A percentile compares a stretch with the other conserved stretches of the same genome.
These are phyloP conservation scores for Apantesis nais DNA, from an alignment of 2,888 invertebrate genomes.

Conservation along the genomic window DNA sequence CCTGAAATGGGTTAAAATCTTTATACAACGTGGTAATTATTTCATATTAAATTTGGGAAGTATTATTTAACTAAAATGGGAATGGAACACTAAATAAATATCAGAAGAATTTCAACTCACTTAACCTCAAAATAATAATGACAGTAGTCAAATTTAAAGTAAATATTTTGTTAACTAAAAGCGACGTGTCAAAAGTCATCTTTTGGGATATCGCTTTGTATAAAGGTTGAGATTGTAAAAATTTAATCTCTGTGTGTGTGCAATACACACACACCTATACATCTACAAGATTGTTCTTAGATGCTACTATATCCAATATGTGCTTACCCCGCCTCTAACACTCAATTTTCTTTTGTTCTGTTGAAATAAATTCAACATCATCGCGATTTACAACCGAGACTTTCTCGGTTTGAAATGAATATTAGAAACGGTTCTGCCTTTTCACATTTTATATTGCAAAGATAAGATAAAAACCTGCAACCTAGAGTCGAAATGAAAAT, in stretches of 20 bases:
- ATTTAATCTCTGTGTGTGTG: neutral
- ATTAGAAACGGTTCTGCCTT: slow-evolving; percentile 31
- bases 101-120: too few relatives aligned
- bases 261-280: neutral
- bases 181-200: neutral
- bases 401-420: slow-evolving; percentile 38
- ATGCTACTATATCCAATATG: slow-evolving; percentile 43
- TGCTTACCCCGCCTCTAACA: slow-evolving; percentile 40
- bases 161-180: neutral
- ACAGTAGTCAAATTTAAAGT: neutral
- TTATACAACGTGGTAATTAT: too few relatives aligned
- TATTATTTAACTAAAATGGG: too few relatives aligned
- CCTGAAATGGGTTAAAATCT: too few relatives aligned
- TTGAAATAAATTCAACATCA: slow-evolving; percentile 40
- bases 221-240: neutral
- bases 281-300: neutral
- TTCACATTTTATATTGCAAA: slow-evolving; percentile 35
- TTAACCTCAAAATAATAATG: neutral
- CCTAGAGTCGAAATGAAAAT: slow-evolving; percentile 30
- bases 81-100: too few relatives aligned
- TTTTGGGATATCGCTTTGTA: neutral
- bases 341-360: slow-evolving; percentile 43
- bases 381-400: slow-evolving; percentile 26
- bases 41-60: too few relatives aligned
- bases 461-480: slow-evolving; percentile 26